A percentile compares a stretch with the other conserved stretches of the same genome.
phyloP scores from a whole-genome alignment of 2,797 vertebrate genomes.

The Sebastes iracundus region DNA sequence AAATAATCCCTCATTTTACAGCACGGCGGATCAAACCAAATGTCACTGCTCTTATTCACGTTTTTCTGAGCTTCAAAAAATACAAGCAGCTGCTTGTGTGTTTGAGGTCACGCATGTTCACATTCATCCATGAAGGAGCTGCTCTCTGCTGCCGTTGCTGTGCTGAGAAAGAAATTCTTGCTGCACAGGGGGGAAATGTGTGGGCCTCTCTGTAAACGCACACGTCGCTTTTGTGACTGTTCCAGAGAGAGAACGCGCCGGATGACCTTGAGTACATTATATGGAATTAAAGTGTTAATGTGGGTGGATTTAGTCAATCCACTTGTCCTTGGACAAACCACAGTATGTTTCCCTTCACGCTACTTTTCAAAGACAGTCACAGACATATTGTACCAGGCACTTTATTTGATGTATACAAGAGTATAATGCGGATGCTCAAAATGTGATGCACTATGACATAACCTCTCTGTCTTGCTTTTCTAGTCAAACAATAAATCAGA shows the following conservation, averaged over 20 bases:
- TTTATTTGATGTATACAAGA: slow-evolving; percentile 8
- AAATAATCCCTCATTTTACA: slow-evolving; percentile 48
- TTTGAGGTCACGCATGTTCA: slow-evolving; percentile 8
- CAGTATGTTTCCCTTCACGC: neutral
- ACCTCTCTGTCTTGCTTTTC: neutral
- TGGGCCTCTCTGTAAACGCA: neutral
- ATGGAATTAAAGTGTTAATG: slow-evolving; percentile 47
- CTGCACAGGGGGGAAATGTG: neutral
- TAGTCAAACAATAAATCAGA: slow-evolving; percentile 29
- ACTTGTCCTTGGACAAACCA: slow-evolving; percentile 32
- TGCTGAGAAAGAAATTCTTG: neutral
- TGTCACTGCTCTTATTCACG: slow-evolving; percentile 18
- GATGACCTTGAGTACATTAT: slow-evolving; percentile 61
- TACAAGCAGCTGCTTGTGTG: neutral
- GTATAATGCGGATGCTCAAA: neutral
- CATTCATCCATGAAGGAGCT: neutral
- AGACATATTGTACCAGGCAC: neutral
- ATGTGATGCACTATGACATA: neutral
- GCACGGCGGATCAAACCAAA: slow-evolving; percentile 48
- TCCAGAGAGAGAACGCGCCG: neutral
- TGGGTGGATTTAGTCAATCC: slow-evolving; percentile 53
- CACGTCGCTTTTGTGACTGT: slow-evolving; percentile 2
- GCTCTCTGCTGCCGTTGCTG: neutral
- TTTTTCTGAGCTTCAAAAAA: neutral
- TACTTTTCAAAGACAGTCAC: neutral